phyloP scores from a whole-genome alignment of 2,888 invertebrate genomes.

The Halocaridina rubra region DNA sequence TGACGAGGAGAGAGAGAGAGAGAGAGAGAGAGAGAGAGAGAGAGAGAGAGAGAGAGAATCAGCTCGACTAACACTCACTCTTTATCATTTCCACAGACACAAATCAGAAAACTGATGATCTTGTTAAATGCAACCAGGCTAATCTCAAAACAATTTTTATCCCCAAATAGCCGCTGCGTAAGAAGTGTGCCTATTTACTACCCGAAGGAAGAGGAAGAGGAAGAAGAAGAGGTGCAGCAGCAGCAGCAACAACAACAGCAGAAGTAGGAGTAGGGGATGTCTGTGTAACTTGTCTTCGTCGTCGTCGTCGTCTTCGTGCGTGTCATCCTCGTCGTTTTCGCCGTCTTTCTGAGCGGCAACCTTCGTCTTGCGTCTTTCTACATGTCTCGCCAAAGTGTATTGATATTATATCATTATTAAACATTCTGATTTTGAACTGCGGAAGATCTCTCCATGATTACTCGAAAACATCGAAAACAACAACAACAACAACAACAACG shows the following conservation, averaged over 20 bases:
- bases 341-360: background rate
- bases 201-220: background rate
- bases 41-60: too few species aligned
- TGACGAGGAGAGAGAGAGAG: too few species aligned
- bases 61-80: too few species aligned
- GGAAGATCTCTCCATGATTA: background rate
- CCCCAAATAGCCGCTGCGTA: constrained; percentile 35
- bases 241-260: background rate
- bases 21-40: too few species aligned
- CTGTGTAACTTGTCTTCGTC: background rate
- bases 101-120: too few species aligned
- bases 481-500: background rate
- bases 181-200: background rate
- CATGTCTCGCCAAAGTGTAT: constrained; percentile 32
- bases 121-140: too few species aligned
- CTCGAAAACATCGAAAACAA: background rate
- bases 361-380: background rate
- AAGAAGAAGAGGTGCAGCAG: background rate
- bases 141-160: too few species aligned
- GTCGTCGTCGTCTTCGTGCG: background rate
- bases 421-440: background rate
- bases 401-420: background rate
- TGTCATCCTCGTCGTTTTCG: background rate
- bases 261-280: background rate
- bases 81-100: too few species aligned